Base-by-base conservation (phyloP, 1,140 invertebrate genomes). In the Apis cerana region DNA sequence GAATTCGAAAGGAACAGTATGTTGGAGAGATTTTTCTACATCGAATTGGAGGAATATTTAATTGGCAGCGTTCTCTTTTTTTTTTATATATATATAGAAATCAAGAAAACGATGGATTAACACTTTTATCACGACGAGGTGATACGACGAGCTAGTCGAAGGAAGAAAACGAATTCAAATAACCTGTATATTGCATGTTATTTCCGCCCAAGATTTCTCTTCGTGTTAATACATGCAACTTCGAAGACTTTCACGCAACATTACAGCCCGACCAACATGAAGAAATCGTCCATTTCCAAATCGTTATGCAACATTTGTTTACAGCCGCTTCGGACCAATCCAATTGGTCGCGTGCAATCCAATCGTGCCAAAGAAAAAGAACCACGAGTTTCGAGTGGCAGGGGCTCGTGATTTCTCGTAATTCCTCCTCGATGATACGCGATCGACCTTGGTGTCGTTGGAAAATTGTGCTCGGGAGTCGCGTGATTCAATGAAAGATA, bases 251-350 rank as follows among this genome's bases (percentile, higher is more conserved):
- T 74, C 78, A 21, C 65, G 78, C 33, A 43, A 43, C 33, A 67
- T 48, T 23, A 21, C 59, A 17, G 33, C 11, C 17, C 27, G 75
- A 50, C 64, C 43, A 67, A 75, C 76, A 50, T 58, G 67, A 85
- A 56, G 48, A 74, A 59, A 70, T 21, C 61, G 80, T 68, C 50
- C 82, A 58, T 52, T 82, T 23, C 10, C 5, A 78, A 23, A 33
- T 19, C 52, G 70, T 87, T 85, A 85, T 81, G 77, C 84, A 87
- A 87, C 83, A 52, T 87, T 83, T 87, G 80, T 87, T 87, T 87
- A 80, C 83, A 43, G 62, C 48, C 64, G 65, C 59, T 17, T 2
- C 58, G 62, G 64, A 72, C 75, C 85, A 72, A 43, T 43, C 75
- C 75, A 65, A 81, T 61, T 85, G 83, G 75, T 71, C 72, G 75